phyloP scores from a whole-genome alignment of 2,797 vertebrate species.

The Fratercula arctica region DNA sequence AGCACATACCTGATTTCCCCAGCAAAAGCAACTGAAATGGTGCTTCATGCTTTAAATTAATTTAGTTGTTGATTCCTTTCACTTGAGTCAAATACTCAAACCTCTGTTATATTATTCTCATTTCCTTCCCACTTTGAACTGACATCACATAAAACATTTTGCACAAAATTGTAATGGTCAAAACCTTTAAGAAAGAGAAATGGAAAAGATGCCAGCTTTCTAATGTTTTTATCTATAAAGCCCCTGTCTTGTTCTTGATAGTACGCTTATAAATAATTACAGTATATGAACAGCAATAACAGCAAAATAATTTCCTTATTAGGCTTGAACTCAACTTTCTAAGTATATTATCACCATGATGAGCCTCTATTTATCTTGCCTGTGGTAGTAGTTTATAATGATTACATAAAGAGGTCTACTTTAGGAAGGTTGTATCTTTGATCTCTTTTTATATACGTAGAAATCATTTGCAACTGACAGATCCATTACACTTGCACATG shows the following conservation, averaged over 20 bases:
- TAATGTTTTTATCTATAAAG: background rate
- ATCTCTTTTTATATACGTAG: slow-evolving; percentile 20
- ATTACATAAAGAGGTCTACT: slow-evolving; percentile 35
- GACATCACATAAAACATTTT: background rate
- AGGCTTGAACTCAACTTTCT: slow-evolving; percentile 31
- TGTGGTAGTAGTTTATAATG: slow-evolving; percentile 1
- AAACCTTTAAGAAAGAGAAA: background rate
- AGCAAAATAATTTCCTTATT: slow-evolving; percentile 22
- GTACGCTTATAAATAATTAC: background rate
- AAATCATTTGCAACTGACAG: slow-evolving; percentile 37
- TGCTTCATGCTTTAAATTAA: background rate
- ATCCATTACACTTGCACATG: background rate
- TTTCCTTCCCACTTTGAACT: slow-evolving; percentile 13
- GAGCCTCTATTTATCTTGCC: slow-evolving; percentile 20
- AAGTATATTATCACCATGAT: background rate
- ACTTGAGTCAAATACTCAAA: background rate
- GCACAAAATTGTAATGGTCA: background rate
- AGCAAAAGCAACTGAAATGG: background rate
- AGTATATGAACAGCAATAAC: slow-evolving; percentile 12
- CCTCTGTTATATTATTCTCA: background rate
- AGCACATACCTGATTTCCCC: background rate
- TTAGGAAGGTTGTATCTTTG: slow-evolving; percentile 4
- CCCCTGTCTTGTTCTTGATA: background rate
- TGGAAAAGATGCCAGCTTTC: background rate
- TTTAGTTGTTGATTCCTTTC: background rate